Evolutionary conservation across 2,797 vertebrate species (phyloP), one percentile per base, ranked within the genome.

Genomic region (Uromys caudimaculatus): DNA sequence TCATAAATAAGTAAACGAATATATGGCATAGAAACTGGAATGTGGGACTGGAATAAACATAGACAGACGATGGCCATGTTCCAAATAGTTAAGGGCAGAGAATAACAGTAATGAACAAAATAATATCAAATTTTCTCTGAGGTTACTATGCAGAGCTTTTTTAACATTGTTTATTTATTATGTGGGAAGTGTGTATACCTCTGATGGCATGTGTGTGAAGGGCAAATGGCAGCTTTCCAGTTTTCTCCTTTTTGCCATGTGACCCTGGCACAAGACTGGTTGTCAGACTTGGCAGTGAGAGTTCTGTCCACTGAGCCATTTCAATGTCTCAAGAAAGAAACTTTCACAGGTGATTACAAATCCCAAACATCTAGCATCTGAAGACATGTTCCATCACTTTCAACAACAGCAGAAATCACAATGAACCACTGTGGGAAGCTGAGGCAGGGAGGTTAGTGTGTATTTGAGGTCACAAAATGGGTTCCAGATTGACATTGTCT

Each of bases 331-430:
- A 52, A 71, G 47, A 75, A 29, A 41, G 12, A 64, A 58, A 50
- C 64, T 69, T 75, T 67, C 38, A 6, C 67, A 69, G 35, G 35
- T 64, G 69, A 78, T 87, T 41, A 73, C 14, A 79, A 84, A 83
- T 73, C 4, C 27, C 52, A 78, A 78, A 54, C 29, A 54, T 83
- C 79, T 93, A 89, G 86, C 89, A 89, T 86, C 54, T 92, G 3
- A 58, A 93, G 41, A 27, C 35, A 64, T 77, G 50, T 44, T 44
- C 54, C 12, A 69, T 69, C 13, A 27, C 27, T 7, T 6, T 94
- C 67, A 93, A 54, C n/a, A 93, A 93, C 47, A 64, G 11, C 7
- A 69, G 60, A 89, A 93, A 81, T 88, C 29, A 89, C 1, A 62
- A 41, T 32, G 1, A 67, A 69, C 71, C 29, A 64, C 50, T 83